Conservation (phyloP, 2,113 vertebrate genomes). For the Rhea americana region DNA sequence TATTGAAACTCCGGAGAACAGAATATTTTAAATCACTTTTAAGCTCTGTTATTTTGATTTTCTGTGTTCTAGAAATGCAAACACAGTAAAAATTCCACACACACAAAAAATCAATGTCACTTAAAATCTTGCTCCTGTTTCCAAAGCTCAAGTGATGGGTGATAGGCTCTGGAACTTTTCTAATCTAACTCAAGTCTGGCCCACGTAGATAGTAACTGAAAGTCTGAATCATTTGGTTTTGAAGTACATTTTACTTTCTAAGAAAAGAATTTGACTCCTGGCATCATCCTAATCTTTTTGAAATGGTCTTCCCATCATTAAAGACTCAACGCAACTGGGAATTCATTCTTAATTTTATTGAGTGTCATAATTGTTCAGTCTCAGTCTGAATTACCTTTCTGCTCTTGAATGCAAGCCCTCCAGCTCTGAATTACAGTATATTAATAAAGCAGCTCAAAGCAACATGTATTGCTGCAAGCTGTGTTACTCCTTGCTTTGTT, state of each 20-base stretch:
- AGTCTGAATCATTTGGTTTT: background rate
- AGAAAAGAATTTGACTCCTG: background rate
- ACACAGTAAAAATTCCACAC: background rate
- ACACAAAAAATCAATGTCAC: background rate
- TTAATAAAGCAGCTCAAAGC: background rate
- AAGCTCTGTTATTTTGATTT: background rate
- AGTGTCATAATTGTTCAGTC: background rate
- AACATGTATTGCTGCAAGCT: background rate
- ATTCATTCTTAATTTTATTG: background rate
- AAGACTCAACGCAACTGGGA: background rate
- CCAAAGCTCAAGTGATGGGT: background rate
- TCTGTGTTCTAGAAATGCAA: background rate
- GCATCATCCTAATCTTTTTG: background rate
- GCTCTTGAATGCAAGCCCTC: background rate
- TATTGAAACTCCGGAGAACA: background rate
- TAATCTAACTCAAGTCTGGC: background rate
- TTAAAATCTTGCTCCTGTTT: background rate
- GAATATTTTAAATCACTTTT: background rate
- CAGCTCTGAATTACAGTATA: background rate
- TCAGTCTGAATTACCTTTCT: background rate
- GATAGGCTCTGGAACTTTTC: background rate
- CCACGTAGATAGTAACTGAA: background rate
- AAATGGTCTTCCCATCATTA: background rate
- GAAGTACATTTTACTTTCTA: background rate
- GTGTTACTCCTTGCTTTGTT: background rate